Evolutionary conservation across 2,113 vertebrate species (phyloP).

Genomic region (Phyllopteryx taeniolatus): DNA sequence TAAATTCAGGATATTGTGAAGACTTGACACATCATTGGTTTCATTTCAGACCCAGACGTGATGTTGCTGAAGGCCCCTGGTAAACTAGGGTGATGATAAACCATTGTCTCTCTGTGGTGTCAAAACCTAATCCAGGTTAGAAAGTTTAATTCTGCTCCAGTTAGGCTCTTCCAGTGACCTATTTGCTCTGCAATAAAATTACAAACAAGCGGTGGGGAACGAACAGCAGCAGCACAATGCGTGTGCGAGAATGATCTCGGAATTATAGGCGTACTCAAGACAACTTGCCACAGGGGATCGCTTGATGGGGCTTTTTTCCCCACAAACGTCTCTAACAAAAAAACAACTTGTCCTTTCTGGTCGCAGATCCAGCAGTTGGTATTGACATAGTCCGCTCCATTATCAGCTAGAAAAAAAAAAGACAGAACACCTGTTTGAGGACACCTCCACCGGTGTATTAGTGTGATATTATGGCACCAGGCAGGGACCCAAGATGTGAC

Average conservation of each 20-base stretch:
- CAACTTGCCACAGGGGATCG: conserved; percentile 46
- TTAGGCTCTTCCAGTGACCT: conserved; percentile 61
- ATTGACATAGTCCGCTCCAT: conserved; percentile 15
- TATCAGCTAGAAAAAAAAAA: neutral
- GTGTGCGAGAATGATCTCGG: conserved; percentile 45
- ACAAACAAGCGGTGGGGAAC: conserved; percentile 42
- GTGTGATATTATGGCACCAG: conserved; percentile 51
- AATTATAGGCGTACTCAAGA: conserved; percentile 57
- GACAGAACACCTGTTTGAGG: conserved; percentile 60
- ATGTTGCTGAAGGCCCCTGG: conserved; percentile 43
- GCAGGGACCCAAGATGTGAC: conserved; percentile 59
- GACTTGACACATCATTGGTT: conserved; percentile 49
- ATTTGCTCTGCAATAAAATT: conserved; percentile 55
- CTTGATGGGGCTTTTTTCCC: conserved; percentile 37
- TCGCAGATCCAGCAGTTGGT: conserved; percentile 38
- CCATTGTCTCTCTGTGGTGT: conserved; percentile 48
- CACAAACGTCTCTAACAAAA: conserved; percentile 35
- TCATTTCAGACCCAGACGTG: conserved; percentile 46
- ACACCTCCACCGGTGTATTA: conserved; percentile 55
- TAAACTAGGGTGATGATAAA: conserved; percentile 37
- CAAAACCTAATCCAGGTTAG: conserved; percentile 49
- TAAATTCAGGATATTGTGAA: conserved; percentile 43
- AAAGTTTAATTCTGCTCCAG: conserved; percentile 64
- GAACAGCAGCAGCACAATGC: conserved; percentile 52
- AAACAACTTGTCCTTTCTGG: conserved; percentile 49